These are phyloP conservation scores for Petaurus breviceps DNA, from an alignment of 2,113 vertebrate species.

Conservation along the genomic window DNA sequence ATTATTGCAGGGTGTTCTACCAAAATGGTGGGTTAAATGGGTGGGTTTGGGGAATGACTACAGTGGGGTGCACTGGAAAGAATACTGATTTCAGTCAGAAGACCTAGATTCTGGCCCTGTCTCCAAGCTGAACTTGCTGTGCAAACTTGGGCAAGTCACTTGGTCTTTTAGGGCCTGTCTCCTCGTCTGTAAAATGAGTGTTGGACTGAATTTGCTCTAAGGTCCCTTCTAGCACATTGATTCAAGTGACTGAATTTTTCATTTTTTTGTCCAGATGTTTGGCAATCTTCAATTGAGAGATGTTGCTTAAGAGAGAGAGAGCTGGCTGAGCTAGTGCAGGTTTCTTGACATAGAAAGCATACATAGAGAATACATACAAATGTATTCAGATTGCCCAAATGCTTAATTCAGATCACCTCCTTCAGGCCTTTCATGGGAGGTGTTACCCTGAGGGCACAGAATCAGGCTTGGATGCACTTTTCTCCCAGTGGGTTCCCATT, in stretches of 20 bases:
- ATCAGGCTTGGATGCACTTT: constrained; percentile 56
- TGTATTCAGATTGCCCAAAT: constrained; percentile 61
- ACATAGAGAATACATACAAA: constrained; percentile 17
- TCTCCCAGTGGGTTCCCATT: constrained; percentile 52
- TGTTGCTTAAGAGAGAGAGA: constrained; percentile 45
- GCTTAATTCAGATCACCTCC: constrained; percentile 61
- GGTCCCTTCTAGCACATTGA: neutral
- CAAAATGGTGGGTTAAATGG: neutral
- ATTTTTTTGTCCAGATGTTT: neutral
- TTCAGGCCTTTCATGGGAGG: constrained; percentile 41
- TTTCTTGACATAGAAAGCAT: constrained; percentile 58
- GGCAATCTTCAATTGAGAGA: neutral
- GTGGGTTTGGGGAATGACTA: neutral
- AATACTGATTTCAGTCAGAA: neutral
- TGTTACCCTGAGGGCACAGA: constrained; percentile 41
- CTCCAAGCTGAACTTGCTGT: neutral
- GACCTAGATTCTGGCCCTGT: neutral
- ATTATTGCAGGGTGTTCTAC: neutral
- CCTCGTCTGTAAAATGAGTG: neutral
- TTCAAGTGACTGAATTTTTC: neutral
- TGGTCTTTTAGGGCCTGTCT: neutral
- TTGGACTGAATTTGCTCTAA: neutral
- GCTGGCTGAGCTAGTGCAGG: constrained; percentile 53
- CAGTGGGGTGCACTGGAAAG: neutral
- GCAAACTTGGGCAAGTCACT: neutral